Conservation (phyloP, 2,888 invertebrate species). For the Poecilobothrus nobilitatus region DNA sequence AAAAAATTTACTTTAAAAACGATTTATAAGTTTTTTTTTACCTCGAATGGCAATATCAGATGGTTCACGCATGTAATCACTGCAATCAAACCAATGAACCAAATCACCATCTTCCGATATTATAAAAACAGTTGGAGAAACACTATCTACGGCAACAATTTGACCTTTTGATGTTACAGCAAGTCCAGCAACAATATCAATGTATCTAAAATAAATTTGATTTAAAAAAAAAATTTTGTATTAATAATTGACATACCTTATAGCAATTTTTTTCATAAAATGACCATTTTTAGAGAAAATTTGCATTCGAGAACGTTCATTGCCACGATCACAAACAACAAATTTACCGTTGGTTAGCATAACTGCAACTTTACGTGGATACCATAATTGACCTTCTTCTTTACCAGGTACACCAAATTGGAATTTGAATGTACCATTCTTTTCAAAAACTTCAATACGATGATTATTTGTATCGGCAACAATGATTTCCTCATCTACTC, state of each 20-base stretch:
- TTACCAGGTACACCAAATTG: slow-evolving; percentile 92
- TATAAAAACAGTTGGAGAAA: slow-evolving; percentile 92
- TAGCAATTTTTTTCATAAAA: slow-evolving; percentile 90
- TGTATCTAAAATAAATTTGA: slow-evolving; percentile 50
- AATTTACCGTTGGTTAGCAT: slow-evolving; percentile 80
- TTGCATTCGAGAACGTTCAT: slow-evolving; percentile 94
- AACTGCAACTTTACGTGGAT: slow-evolving; percentile 90
- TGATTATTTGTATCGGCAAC: slow-evolving; percentile 96
- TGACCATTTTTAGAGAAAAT: slow-evolving; percentile 93
- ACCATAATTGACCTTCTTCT: slow-evolving; percentile 95
- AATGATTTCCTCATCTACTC: slow-evolving; percentile 89
- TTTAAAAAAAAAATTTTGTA: not conserved
- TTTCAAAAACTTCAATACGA: slow-evolving; percentile 91
- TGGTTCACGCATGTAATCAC: slow-evolving; percentile 95
- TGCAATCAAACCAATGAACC: slow-evolving; percentile 94
- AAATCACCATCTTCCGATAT: slow-evolving; percentile 87
- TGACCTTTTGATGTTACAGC: slow-evolving; percentile 87
- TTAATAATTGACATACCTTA: slow-evolving; percentile 39
- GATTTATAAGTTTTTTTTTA: slow-evolving; percentile 37
- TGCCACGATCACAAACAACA: slow-evolving; percentile 96
- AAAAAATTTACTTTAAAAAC: not conserved
- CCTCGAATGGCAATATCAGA: slow-evolving; percentile 94
- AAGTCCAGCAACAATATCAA: slow-evolving; percentile 86
- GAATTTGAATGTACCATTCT: slow-evolving; percentile 84
- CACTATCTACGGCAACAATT: slow-evolving; percentile 94